Conservation (phyloP, 2,113 vertebrate genomes). For the Camelus dromedarius region DNA sequence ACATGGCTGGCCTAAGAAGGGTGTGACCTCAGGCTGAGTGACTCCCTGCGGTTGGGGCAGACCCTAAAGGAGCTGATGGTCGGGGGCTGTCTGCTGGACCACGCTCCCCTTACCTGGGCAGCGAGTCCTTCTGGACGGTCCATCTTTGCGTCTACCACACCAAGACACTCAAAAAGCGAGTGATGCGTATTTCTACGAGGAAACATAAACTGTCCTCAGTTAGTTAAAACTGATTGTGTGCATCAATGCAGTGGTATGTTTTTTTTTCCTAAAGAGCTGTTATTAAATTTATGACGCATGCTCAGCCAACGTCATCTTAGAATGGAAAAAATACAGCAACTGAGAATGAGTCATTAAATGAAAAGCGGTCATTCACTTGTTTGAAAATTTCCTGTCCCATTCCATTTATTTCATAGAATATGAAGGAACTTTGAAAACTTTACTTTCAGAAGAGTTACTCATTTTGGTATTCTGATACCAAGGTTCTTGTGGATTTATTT, state of each 20-base stretch:
- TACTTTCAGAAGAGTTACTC: slow-evolving; percentile 64
- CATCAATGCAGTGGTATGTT: slow-evolving; percentile 24
- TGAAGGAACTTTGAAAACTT: slow-evolving; percentile 68
- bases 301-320: slow-evolving; percentile 3
- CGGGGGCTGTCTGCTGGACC: background rate
- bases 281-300: slow-evolving; percentile 59
- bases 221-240: slow-evolving; percentile 32
- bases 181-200: background rate
- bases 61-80: background rate
- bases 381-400: slow-evolving; percentile 59
- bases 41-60: background rate
- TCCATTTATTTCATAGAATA: slow-evolving; percentile 62
- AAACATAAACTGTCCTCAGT: slow-evolving; percentile 26
- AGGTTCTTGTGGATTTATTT: slow-evolving; percentile 80
- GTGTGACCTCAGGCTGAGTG: background rate
- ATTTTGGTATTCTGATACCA: slow-evolving; percentile 77
- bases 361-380: slow-evolving; percentile 66
- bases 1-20: background rate
- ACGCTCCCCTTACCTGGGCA: background rate
- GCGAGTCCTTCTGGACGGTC: background rate
- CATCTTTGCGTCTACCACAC: background rate
- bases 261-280: slow-evolving; percentile 44
- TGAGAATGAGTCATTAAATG: slow-evolving; percentile 45
- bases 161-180: background rate
- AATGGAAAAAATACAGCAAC: slow-evolving; percentile 21